Conservation (phyloP, 2,797 vertebrate genomes). For the Sibirionetta formosa region DNA sequence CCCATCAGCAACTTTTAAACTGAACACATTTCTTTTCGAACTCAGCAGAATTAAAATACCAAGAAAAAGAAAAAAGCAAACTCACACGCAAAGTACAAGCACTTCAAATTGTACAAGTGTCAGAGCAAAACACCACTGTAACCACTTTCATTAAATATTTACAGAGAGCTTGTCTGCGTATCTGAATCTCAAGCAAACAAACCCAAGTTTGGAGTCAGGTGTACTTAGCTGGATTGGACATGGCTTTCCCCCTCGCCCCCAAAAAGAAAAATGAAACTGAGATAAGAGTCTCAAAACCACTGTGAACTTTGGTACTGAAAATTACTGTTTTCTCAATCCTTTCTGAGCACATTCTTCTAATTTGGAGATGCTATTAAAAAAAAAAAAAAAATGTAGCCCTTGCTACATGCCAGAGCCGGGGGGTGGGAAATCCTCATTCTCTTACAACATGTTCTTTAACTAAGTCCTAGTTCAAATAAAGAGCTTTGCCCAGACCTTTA, state of each 20-base stretch:
- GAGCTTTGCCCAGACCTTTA: constrained; percentile 26
- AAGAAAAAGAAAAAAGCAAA: not conserved
- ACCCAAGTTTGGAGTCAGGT: not conserved
- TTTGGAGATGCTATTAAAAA: not conserved
- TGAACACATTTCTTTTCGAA: not conserved
- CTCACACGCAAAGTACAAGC: constrained; percentile 10
- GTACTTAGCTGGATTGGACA: not conserved
- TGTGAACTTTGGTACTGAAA: not conserved
- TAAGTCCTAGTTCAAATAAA: constrained; percentile 26
- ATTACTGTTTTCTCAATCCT: not conserved
- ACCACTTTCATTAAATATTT: constrained; percentile 71
- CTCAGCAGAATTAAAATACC: not conserved
- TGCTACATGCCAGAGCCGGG: accelerated
- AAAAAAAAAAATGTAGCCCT: not conserved
- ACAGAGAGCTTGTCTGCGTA: constrained; percentile 35
- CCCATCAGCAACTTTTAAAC: not conserved
- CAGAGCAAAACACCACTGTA: constrained; percentile 38
- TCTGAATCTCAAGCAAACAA: constrained; percentile 18
- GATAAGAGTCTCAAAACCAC: not conserved
- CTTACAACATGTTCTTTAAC: constrained; percentile 29
- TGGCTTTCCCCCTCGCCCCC: not conserved
- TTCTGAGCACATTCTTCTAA: not conserved
- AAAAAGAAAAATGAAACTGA: accelerated
- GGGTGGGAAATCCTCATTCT: not conserved
- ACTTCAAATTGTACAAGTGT: not conserved